Conservation (phyloP, 2,888 invertebrate genomes). For the Melieria omissa region DNA sequence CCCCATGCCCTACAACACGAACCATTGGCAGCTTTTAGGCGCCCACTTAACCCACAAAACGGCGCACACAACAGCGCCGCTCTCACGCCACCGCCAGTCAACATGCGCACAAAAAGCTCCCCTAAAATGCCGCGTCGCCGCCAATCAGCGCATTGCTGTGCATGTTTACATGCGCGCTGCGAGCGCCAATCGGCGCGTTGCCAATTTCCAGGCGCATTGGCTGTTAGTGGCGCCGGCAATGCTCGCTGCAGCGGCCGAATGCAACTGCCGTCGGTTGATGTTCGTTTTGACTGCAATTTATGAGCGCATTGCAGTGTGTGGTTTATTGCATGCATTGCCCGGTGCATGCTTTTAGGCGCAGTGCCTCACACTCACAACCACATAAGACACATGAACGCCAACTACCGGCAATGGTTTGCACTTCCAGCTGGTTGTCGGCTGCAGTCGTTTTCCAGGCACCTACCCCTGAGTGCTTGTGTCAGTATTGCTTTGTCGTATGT, state of each 20-base stretch:
- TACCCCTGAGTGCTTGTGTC: neutral
- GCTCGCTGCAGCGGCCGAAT: constrained; percentile 9
- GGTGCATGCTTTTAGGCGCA: neutral
- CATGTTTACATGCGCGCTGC: constrained; percentile 18
- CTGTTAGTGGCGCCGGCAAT: constrained; percentile 26
- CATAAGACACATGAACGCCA: neutral
- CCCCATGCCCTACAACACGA: neutral
- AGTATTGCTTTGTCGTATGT: neutral
- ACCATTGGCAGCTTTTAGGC: constrained; percentile 17
- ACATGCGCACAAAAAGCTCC: constrained; percentile 57
- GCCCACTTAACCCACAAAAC: constrained; percentile 23
- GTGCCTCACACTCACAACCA: neutral
- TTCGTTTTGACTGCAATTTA: neutral
- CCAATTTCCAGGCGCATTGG: constrained; percentile 47
- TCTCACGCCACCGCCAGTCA: constrained; percentile 31
- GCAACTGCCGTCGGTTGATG: constrained; percentile 23
- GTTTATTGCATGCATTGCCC: constrained; percentile 11
- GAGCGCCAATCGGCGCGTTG: constrained; percentile 39
- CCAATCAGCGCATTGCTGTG: constrained; percentile 53
- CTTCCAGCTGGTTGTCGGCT: no score
- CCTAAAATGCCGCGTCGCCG: constrained; percentile 42
- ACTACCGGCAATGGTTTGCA: no score
- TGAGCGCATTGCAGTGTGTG: neutral
- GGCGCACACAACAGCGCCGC: constrained; percentile 28
- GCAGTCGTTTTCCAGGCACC: no score